Evolutionary conservation across 2,888 invertebrate genomes (phyloP).

Genomic region (Drosophila hamatofila): DNA sequence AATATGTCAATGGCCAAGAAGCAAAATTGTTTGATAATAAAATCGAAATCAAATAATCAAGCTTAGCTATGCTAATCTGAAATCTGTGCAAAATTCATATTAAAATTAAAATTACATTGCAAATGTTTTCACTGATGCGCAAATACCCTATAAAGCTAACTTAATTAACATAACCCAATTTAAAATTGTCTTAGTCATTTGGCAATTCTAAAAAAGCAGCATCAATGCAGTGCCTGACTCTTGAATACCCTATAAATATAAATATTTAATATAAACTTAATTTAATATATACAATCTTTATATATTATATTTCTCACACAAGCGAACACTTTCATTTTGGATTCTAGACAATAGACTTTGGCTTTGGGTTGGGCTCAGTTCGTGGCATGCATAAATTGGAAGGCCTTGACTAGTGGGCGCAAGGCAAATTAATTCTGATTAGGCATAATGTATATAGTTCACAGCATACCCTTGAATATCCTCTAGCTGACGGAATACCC

Average conservation of each 20-base stretch:
- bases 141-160: neutral
- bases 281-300: too few relatives aligned
- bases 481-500: neutral
- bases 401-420: constrained; percentile 5
- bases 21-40: too few relatives aligned
- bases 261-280: neutral
- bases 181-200: neutral
- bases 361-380: neutral
- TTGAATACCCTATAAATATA: neutral
- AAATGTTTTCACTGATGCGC: neutral
- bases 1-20: too few relatives aligned
- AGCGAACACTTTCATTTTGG: neutral
- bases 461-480: constrained; percentile 10
- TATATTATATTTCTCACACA: too few relatives aligned
- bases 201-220: neutral
- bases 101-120: neutral
- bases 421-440: constrained; percentile 1
- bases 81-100: too few relatives aligned
- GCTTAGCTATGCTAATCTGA: too few relatives aligned
- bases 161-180: neutral
- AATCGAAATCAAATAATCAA: too few relatives aligned
- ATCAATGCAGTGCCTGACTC: neutral
- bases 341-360: constrained; percentile 1
- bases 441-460: neutral
- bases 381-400: neutral